A percentile compares a stretch with the other conserved stretches of the same genome.
phyloP scores from a whole-genome alignment of 2,113 vertebrate genomes.

The Polypterus senegalus region DNA sequence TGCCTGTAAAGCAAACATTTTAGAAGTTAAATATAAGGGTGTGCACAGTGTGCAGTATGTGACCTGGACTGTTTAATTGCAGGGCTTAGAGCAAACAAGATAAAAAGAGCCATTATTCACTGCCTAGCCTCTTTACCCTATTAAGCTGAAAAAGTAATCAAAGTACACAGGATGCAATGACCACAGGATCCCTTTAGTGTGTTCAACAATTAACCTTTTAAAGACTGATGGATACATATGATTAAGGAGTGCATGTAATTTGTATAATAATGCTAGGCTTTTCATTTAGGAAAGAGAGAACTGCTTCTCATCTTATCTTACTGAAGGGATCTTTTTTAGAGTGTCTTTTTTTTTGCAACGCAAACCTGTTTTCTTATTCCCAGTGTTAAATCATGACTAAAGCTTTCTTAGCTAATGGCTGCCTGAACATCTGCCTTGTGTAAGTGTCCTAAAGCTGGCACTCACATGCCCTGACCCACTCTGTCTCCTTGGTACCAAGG shows the following conservation, averaged over 20 bases:
- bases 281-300: too few species aligned
- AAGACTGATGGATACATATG: neutral
- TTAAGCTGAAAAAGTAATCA: neutral
- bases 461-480: slow-evolving; percentile 37
- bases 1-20: slow-evolving; percentile 5
- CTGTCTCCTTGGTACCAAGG: slow-evolving; percentile 32
- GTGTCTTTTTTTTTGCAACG: too few species aligned
- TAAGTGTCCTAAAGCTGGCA: slow-evolving; percentile 31
- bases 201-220: neutral
- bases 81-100: slow-evolving; percentile 4
- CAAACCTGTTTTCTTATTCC: too few species aligned
- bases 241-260: neutral
- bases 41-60: slow-evolving; percentile 2
- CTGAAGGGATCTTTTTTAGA: too few species aligned
- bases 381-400: neutral
- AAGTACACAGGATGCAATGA: slow-evolving; percentile 4
- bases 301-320: too few species aligned
- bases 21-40: slow-evolving; percentile 2
- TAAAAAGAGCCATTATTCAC: slow-evolving; percentile 5
- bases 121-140: slow-evolving; percentile 1
- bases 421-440: neutral
- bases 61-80: slow-evolving; percentile 8
- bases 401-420: neutral
- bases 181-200: neutral
- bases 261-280: too few species aligned